Evolutionary conservation across 2,888 invertebrate genomes (phyloP), one percentile per base, ranked within the genome.

Genomic region (Fragum whitleyi): DNA sequence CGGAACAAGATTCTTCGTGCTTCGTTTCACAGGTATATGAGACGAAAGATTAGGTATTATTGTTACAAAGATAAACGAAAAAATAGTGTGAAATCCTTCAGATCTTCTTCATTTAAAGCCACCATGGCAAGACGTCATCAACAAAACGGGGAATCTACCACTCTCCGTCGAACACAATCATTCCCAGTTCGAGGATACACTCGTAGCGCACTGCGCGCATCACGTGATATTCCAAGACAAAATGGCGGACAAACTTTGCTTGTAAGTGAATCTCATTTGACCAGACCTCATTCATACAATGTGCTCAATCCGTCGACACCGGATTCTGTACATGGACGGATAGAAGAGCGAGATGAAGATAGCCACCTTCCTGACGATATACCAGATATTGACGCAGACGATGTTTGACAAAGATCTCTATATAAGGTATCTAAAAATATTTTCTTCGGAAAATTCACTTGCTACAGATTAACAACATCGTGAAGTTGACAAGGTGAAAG

Each of bases 1-100:
- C 77, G 91, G 55, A 92, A 92, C 73, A 90, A 91, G 74, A 88
- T 91, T 65, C 81, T 92, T 42, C 80, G 92, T 16, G 84, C 87
- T 36, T 92, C 92, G 6, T 92, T 92, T 77, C 86, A 86, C 42
- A 78, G 90, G 21, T 92, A 90, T 71, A 77, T 88, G 19, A 71
- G 89, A 26, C 77, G 90, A 36, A 89, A 89, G 73, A 59, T 89
- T 26, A 87, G 90, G 57, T 86, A 87, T 29, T 85, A 88, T 29
- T 91, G 90, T 70, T 88, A 88, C 69, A 87, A 88, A 75, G 90
- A 90, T 72, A 88, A 88, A 69, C 83, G 91, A 6, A 84, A 89
- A 36, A 89, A 89, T 55, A 92, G 91, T 73, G 77, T 88, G 14
- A 86, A 85, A 75, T 87, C 87, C 21, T 80, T 85, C 47, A 62